phyloP scores from a whole-genome alignment of 2,113 vertebrate genomes.

The Pandion haliaetus region DNA sequence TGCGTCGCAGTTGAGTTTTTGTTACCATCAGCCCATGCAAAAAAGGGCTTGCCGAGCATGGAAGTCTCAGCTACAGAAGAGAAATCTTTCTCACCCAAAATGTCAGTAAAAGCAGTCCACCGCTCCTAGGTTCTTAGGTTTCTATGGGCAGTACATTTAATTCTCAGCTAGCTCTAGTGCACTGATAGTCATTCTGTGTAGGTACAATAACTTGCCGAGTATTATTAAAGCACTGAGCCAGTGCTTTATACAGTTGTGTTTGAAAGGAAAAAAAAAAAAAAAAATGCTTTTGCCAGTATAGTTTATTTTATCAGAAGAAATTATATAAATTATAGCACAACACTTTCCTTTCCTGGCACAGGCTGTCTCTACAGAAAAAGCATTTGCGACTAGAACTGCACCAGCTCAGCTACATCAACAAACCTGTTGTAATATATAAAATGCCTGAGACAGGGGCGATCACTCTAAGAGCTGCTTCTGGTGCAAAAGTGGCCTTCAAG shows the following conservation, averaged over 20 bases:
- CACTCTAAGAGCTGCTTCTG: neutral
- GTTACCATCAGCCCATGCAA: neutral
- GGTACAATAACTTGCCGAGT: neutral
- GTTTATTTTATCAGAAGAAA: neutral
- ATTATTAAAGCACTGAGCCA: conserved; percentile 21
- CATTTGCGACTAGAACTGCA: neutral
- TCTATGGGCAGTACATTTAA: neutral
- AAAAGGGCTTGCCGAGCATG: neutral
- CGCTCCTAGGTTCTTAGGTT: neutral
- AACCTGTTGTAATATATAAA: neutral
- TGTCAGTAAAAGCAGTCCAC: neutral
- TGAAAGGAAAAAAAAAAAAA: neutral
- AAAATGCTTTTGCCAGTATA: neutral
- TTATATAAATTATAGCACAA: neutral
- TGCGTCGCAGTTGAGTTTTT: neutral
- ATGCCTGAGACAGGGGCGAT: neutral
- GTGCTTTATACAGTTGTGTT: neutral
- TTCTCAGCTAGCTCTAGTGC: neutral
- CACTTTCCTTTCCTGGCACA: neutral
- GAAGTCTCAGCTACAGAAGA: neutral
- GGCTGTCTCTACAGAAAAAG: neutral
- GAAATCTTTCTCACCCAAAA: neutral
- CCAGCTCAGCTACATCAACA: neutral
- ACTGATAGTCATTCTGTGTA: neutral
- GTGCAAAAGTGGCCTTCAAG: neutral